Percentiles rank a stretch among this genome's conserved stretches.
These are phyloP conservation scores for Lasius platythorax DNA, from an alignment of 2,888 invertebrate genomes.

Conservation along the genomic window DNA sequence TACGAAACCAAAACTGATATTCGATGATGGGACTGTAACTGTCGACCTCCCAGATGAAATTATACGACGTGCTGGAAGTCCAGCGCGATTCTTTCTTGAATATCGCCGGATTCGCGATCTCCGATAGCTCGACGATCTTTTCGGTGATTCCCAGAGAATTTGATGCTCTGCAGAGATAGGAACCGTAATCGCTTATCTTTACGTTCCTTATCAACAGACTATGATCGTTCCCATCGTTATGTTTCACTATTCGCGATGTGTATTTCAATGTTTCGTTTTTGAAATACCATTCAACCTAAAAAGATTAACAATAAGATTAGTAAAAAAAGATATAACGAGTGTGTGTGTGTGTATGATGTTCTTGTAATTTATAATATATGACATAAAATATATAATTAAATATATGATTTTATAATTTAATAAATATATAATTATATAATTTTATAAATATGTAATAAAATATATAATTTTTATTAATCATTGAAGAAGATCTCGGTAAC, in stretches of 20 bases:
- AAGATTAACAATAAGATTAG: neutral
- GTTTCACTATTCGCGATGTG: conserved; percentile 84
- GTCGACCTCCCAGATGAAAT: conserved; percentile 94
- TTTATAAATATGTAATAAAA: no score
- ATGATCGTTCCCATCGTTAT: conserved; percentile 88
- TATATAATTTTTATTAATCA: conserved; percentile 7
- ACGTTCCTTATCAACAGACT: conserved; percentile 91
- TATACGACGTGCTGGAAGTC: conserved; percentile 88
- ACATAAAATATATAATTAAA: neutral
- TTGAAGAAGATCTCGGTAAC: neutral
- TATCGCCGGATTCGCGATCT: conserved; percentile 90
- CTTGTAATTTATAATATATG: neutral
- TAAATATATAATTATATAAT: no score
- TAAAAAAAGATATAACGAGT: neutral
- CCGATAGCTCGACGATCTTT: conserved; percentile 91
- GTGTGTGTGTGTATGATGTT: neutral
- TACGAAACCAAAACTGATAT: conserved; percentile 87
- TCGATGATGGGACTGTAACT: conserved; percentile 93
- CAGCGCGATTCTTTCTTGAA: conserved; percentile 88
- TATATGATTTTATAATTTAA: no score
- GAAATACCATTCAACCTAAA: conserved; percentile 85
- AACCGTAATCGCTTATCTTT: conserved; percentile 90
- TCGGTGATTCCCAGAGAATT: conserved; percentile 92
- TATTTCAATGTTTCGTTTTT: conserved; percentile 76
- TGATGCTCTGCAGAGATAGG: conserved; percentile 92